Evolutionary conservation across 2,888 invertebrate genomes (phyloP).

Genomic region (Troides helena): DNA sequence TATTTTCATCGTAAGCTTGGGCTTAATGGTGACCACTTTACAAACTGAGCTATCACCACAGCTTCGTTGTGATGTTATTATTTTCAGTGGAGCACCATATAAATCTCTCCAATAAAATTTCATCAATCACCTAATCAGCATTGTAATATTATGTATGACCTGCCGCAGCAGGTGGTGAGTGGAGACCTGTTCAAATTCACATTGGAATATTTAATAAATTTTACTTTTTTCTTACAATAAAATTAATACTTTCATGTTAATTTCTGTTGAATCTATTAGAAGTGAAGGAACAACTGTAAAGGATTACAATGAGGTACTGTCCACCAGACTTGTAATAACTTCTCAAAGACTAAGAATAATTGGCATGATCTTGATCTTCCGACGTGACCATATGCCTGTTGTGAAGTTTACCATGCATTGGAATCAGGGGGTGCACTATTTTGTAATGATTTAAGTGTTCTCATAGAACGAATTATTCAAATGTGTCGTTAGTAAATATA

Average conservation of each 20-base stretch:
- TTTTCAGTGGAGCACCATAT: too few relatives aligned
- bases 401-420: constrained; percentile 4
- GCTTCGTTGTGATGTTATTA: too few relatives aligned
- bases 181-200: too few relatives aligned
- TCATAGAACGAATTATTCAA: constrained; percentile 84
- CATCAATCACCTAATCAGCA: too few relatives aligned
- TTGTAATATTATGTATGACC: too few relatives aligned
- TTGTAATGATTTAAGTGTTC: constrained; percentile 58
- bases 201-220: background rate
- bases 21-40: too few relatives aligned
- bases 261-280: background rate
- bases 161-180: too few relatives aligned
- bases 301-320: background rate
- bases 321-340: background rate
- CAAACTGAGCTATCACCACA: too few relatives aligned
- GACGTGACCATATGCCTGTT: constrained; percentile 7
- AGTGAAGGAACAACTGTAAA: background rate
- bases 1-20: too few relatives aligned
- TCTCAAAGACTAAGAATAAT: background rate
- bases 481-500: constrained; percentile 88
- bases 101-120: too few relatives aligned
- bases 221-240: constrained; percentile 7
- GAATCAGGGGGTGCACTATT: constrained; percentile 13
- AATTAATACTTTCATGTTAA: constrained; percentile 22
- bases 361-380: constrained; percentile 2